Conservation (phyloP, 1,140 invertebrate species). For the Drosophila parabipectinata region DNA sequence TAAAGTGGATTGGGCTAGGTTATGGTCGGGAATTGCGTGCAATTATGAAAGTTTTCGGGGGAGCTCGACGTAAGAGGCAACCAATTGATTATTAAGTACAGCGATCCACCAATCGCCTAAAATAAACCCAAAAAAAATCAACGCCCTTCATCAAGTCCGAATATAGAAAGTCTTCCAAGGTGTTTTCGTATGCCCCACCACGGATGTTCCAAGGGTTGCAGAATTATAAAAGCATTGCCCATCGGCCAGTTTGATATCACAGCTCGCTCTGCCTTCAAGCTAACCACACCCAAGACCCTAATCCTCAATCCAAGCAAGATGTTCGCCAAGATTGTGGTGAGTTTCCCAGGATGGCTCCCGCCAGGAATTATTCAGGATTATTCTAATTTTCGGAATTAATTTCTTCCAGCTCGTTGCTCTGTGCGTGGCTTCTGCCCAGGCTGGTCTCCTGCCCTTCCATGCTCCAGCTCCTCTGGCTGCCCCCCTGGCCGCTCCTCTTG, state of each 20-base stretch:
- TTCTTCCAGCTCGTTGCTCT: slow-evolving; percentile 62
- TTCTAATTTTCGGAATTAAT: slow-evolving; percentile 1
- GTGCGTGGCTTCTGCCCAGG: slow-evolving; percentile 75
- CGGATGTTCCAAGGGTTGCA: slow-evolving; percentile 15
- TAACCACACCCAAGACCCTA: slow-evolving; percentile 40
- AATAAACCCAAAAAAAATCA: background rate
- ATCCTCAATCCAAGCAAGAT: slow-evolving; percentile 49
- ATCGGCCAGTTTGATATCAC: slow-evolving; percentile 46
- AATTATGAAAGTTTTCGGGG: slow-evolving; percentile 70
- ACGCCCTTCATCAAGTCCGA: slow-evolving; percentile 51
- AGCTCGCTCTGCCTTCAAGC: slow-evolving; percentile 55
- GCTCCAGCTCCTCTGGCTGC: slow-evolving; percentile 60
- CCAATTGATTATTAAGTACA: slow-evolving; percentile 73
- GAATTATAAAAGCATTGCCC: slow-evolving; percentile 71
- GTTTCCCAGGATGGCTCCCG: slow-evolving; percentile 3
- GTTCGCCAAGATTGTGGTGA: slow-evolving; percentile 76
- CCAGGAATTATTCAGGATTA: background rate
- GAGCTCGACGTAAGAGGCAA: slow-evolving; percentile 52
- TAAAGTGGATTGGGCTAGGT: slow-evolving; percentile 39
- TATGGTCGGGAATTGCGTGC: slow-evolving; percentile 53
- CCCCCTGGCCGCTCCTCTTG: slow-evolving; percentile 48
- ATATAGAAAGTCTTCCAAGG: slow-evolving; percentile 65
- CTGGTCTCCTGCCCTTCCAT: slow-evolving; percentile 61
- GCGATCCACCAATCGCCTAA: slow-evolving; percentile 6
- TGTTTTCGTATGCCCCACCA: slow-evolving; percentile 58